Evolutionary conservation across 1,140 invertebrate species (phyloP).

Genomic region (Latrodectus geometricus): DNA sequence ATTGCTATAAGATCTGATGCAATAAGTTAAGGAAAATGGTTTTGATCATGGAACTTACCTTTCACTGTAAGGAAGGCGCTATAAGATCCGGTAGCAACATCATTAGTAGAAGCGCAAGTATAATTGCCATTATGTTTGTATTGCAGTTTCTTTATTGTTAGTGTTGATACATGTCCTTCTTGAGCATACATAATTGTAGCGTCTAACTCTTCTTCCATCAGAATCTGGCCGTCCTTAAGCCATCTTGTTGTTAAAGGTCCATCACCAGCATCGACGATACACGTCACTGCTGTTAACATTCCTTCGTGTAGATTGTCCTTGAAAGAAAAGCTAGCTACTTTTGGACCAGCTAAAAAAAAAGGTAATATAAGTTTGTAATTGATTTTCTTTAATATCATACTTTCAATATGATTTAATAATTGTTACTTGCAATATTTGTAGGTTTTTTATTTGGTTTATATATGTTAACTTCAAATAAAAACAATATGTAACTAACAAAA

Average conservation of each 20-base stretch:
- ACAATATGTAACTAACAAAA: too few species aligned
- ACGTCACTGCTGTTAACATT: slow-evolving; percentile 73
- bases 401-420: too few species aligned
- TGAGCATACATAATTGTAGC: slow-evolving; percentile 58
- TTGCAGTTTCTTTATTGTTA: slow-evolving; percentile 69
- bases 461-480: too few species aligned
- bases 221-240: slow-evolving; percentile 73
- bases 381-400: too few species aligned
- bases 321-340: slow-evolving; percentile 75
- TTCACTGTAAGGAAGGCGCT: slow-evolving; percentile 67
- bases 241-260: slow-evolving; percentile 72
- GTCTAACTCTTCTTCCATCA: slow-evolving; percentile 46
- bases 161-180: slow-evolving; percentile 68
- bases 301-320: slow-evolving; percentile 75
- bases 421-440: too few species aligned
- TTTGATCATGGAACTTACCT: slow-evolving; percentile 2
- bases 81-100: slow-evolving; percentile 70
- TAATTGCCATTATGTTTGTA: slow-evolving; percentile 73
- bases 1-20: too few species aligned
- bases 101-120: slow-evolving; percentile 73
- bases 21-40: too few species aligned
- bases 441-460: too few species aligned
- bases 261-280: slow-evolving; percentile 68
- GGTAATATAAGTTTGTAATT: too few species aligned
- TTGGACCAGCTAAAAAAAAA: slow-evolving; percentile 72